Conservation (phyloP, 2,113 vertebrate species). For the Sinocyclocheilus maitianheensis region DNA sequence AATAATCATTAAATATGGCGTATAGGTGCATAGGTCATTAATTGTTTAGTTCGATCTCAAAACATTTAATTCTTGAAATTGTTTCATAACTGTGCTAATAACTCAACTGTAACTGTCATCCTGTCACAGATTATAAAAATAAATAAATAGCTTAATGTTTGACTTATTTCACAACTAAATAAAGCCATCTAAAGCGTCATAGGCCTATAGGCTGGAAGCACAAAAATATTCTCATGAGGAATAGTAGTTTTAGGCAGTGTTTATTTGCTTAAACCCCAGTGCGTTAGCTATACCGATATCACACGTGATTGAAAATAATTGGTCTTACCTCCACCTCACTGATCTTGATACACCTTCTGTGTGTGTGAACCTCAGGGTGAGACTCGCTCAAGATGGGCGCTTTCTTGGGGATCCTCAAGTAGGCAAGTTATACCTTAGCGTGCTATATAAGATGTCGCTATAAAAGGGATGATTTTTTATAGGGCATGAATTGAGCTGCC, state of each 20-base stretch:
- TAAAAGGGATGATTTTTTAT: conserved; percentile 69
- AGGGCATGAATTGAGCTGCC: conserved; percentile 72
- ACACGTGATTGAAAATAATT: conserved; percentile 48
- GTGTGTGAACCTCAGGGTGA: conserved; percentile 58
- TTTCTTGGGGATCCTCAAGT: conserved; percentile 53
- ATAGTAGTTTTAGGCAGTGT: not conserved
- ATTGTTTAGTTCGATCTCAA: not conserved
- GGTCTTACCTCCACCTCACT: conserved; percentile 59
- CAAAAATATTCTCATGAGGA: not conserved
- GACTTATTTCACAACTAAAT: not conserved
- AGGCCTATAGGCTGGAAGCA: not conserved
- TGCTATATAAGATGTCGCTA: conserved; percentile 63
- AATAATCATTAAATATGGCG: not conserved
- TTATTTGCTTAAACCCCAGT: not conserved
- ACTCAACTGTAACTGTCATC: no score
- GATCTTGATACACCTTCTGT: conserved; percentile 40
- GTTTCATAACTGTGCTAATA: not conserved
- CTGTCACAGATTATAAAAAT: not conserved
- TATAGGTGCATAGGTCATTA: not conserved
- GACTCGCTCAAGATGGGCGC: conserved; percentile 54
- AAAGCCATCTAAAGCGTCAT: not conserved
- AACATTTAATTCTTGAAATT: not conserved
- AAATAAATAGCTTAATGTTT: not conserved
- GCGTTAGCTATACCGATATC: not conserved
- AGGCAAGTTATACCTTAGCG: conserved; percentile 51